Evolutionary conservation across 2,113 vertebrate species (phyloP).

Genomic region (Herpetotheres cachinnans): DNA sequence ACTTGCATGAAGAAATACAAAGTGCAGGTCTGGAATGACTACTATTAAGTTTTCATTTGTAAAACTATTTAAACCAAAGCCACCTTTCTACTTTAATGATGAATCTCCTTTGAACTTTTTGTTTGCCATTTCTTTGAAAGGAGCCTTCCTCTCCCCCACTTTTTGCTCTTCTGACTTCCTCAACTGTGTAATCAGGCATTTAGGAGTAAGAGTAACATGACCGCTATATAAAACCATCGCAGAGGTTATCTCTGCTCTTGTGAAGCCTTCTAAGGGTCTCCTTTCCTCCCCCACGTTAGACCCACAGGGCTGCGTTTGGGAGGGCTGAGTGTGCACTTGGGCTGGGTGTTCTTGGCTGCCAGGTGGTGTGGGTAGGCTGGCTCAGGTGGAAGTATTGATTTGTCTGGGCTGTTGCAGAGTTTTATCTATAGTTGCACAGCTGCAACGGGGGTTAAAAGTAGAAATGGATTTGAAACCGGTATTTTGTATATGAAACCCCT

Average conservation of each 20-base stretch:
- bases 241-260: not conserved
- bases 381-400: not conserved
- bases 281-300: fast-evolving
- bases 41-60: not conserved
- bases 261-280: not conserved
- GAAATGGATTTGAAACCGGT: constrained; percentile 7
- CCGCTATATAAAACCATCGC: not conserved
- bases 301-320: not conserved
- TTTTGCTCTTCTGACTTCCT: not conserved
- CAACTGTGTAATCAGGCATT: not conserved
- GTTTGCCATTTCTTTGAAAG: not conserved
- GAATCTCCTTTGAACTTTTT: not conserved
- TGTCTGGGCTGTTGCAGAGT: not conserved
- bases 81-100: not conserved
- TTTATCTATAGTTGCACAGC: constrained; percentile 15
- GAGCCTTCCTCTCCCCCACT: not conserved
- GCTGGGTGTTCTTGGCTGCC: not conserved
- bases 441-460: not conserved
- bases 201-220: not conserved
- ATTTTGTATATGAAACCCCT: not conserved
- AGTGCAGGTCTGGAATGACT: not conserved
- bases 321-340: not conserved
- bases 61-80: not conserved
- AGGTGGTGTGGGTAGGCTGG: not conserved
- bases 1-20: not conserved